Conservation (phyloP, 2,797 vertebrate species). For the Parauchenoglanis punctatus region DNA sequence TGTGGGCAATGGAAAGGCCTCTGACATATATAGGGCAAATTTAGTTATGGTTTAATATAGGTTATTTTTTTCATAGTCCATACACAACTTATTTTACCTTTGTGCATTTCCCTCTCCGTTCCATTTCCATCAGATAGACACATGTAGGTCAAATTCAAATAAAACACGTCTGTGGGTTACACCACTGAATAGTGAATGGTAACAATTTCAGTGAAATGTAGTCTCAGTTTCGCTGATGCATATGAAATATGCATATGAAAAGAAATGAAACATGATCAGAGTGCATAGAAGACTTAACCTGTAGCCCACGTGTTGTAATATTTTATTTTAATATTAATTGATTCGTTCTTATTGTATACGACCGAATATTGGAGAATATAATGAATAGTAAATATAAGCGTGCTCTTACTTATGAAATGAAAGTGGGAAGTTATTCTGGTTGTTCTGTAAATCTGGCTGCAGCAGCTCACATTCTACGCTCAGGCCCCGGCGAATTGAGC, state of each 20-base stretch:
- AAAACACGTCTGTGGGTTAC: constrained; percentile 21
- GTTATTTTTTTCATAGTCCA: neutral
- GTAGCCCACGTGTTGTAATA: neutral
- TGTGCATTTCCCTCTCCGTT: neutral
- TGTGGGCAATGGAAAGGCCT: neutral
- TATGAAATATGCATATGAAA: neutral
- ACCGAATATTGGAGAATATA: neutral
- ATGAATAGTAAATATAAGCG: neutral
- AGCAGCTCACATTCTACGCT: neutral
- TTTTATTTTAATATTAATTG: neutral
- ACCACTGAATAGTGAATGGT: neutral
- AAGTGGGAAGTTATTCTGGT: constrained; percentile 16
- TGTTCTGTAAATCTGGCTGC: neutral
- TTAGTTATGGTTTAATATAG: neutral
- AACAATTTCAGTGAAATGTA: neutral
- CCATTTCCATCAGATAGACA: neutral
- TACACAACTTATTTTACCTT: neutral
- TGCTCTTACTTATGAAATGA: neutral
- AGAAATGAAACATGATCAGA: constrained; percentile 7
- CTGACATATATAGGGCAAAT: neutral
- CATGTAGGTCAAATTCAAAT: neutral
- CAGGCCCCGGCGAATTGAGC: neutral
- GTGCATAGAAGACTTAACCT: neutral
- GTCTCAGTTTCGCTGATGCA: neutral
- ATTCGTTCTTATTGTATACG: neutral